A percentile compares a stretch with the other conserved stretches of the same genome.
These are phyloP conservation scores for Morpho achilles DNA, from an alignment of 2,888 invertebrate genomes.

Conservation along the genomic window DNA sequence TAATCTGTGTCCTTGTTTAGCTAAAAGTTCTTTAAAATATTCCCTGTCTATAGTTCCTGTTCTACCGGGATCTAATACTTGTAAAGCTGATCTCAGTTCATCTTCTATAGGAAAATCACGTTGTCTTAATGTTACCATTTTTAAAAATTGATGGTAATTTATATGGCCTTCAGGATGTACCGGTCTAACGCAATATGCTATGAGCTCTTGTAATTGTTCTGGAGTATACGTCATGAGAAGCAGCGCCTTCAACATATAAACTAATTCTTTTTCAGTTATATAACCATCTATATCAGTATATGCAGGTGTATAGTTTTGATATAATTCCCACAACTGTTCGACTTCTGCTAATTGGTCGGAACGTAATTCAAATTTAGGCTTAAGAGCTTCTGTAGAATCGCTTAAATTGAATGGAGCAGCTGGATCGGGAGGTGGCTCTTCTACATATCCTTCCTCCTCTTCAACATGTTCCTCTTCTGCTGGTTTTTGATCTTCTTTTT, in stretches of 20 bases:
- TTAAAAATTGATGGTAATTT: conserved; percentile 57
- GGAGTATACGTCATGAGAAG: conserved; percentile 59
- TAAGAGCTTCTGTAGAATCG: conserved; percentile 59
- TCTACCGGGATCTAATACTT: conserved; percentile 52
- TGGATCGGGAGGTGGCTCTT: conserved; percentile 64
- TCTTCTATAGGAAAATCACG: conserved; percentile 58
- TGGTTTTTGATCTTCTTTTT: conserved; percentile 34
- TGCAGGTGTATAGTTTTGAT: conserved; percentile 63
- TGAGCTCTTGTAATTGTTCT: conserved; percentile 61
- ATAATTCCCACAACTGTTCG: conserved; percentile 61
- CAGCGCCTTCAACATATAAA: conserved; percentile 62
- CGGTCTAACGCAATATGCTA: conserved; percentile 57
- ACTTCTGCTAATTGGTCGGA: conserved; percentile 65
- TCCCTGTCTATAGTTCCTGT: conserved; percentile 55
- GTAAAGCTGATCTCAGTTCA: conserved; percentile 54
- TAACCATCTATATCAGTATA: conserved; percentile 59
- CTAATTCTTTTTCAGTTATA: conserved; percentile 61
- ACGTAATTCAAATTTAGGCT: conserved; percentile 52
- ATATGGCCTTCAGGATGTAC: conserved; percentile 62
- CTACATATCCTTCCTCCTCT: conserved; percentile 51
- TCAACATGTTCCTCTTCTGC: conserved; percentile 40
- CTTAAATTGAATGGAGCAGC: conserved; percentile 57
- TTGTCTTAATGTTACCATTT: conserved; percentile 61
- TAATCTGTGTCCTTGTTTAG: conserved; percentile 58
- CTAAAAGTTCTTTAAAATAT: conserved; percentile 49